Base-by-base conservation (phyloP, 2,797 vertebrate species). In the Zalophus californianus region DNA sequence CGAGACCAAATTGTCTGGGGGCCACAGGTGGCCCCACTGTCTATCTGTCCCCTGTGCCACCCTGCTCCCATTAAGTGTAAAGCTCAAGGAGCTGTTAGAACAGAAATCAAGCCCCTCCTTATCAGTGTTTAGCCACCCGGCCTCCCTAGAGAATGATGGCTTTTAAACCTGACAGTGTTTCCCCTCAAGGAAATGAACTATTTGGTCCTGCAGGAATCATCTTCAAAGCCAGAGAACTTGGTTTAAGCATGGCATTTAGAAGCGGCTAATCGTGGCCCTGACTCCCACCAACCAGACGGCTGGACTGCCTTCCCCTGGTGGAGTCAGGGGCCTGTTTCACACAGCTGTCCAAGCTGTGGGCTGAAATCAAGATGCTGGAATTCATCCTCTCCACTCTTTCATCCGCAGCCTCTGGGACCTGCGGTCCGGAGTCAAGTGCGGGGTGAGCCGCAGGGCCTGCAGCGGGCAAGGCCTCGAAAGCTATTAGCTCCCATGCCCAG, bases 331-430 rank as follows among this genome's bases (percentile, higher is more conserved):
- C 90, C 80, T 83, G 66, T 56, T 54, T 21, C 27, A 3, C 0
- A 0, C 97, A 98, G 98, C 98, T 98, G 97, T 97, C 77, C n/a
- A 48, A 21, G 80, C 75, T 85, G 73, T 21, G 87, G 62, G 88
- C 86, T 97, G 95, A 97, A 96, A 98, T 83, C 92, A 96, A 97
- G 97, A 96, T 88, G 85, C 10, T 95, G 94, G 85, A 89, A 94
- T 96, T 82, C 88, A 70, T 90, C 92, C 66, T 87, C 77, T 91
- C 5, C 2, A 84, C 86, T 82, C 97, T 98, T 98, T 98, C 97
- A 98, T 97, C 97, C 85, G 7, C 96, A 97, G 92, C 73, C 96
- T 93, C 60, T 0, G 2, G 92, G 97, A 89, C 72, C 48, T 86
- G 82, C 1, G 75, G 88, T 84, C 54, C 62, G 4, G 70, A 95